A percentile compares a stretch with the other conserved stretches of the same genome.
phyloP scores from a whole-genome alignment of 2,888 invertebrate species.

The Chironomus tentans region DNA sequence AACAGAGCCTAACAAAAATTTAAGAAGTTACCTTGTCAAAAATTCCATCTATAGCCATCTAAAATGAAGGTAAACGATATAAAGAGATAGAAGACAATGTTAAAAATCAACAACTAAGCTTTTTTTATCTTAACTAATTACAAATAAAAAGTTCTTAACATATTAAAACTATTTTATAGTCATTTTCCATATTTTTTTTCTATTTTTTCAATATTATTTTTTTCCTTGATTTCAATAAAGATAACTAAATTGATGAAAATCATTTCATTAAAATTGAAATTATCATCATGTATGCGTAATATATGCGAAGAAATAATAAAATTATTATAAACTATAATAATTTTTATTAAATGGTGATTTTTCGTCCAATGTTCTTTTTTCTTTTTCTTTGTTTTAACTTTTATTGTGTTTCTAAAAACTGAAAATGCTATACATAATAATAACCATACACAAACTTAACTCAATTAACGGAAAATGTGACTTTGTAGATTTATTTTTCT shows the following conservation, averaged over 20 bases:
- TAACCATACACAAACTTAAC: background rate
- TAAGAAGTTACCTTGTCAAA: no score
- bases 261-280: slow-evolving; percentile 14
- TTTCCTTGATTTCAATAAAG: background rate
- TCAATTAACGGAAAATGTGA: background rate
- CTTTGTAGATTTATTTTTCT: no score
- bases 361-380: slow-evolving; percentile 20
- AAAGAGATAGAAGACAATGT: no score
- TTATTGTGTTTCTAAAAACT: background rate
- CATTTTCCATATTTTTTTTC: background rate
- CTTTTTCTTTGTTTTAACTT: background rate
- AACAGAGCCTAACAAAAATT: no score
- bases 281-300: background rate
- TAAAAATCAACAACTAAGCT: no score
- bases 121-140: no score
- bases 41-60: no score
- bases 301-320: background rate
- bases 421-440: background rate
- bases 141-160: no score
- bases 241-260: background rate
- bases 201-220: background rate
- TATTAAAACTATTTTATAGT: no score
- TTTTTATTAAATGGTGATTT: slow-evolving; percentile 15
- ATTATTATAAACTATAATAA: background rate
- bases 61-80: no score